Evolutionary conservation across 2,113 vertebrate species (phyloP).

Genomic region (Panurus biarmicus): DNA sequence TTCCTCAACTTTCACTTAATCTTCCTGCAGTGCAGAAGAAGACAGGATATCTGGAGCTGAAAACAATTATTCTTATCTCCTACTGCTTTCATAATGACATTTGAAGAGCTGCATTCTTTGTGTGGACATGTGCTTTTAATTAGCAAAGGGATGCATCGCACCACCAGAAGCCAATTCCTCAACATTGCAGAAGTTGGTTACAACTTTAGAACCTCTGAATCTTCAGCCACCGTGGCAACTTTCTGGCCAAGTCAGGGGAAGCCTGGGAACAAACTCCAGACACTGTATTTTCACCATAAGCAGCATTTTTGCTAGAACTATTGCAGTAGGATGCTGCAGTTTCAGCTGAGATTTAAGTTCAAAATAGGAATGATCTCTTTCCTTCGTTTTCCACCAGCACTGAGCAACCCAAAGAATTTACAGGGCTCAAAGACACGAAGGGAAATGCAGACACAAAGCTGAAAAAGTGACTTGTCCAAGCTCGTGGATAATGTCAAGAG

Average conservation of each 20-base stretch:
- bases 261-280: not conserved
- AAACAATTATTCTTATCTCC: conserved; percentile 40
- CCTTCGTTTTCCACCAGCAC: not conserved
- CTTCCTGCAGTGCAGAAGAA: not conserved
- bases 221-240: not conserved
- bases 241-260: not conserved
- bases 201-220: not conserved
- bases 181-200: not conserved
- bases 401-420: not conserved
- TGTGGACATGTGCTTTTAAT: not conserved
- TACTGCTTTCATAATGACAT: conserved; percentile 45
- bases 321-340: not conserved
- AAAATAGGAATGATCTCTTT: not conserved
- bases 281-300: not conserved
- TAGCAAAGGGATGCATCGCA: not conserved
- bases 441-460: not conserved
- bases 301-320: not conserved
- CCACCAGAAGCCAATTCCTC: not conserved
- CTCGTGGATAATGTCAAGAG: not conserved
- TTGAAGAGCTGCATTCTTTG: not conserved
- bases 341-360: not conserved
- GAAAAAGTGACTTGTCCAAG: not conserved
- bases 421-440: not conserved
- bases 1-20: not conserved
- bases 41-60: not conserved